These are phyloP conservation scores for Spinibarbus caldwelli DNA, from an alignment of 2,797 vertebrate genomes.

Conservation along the genomic window DNA sequence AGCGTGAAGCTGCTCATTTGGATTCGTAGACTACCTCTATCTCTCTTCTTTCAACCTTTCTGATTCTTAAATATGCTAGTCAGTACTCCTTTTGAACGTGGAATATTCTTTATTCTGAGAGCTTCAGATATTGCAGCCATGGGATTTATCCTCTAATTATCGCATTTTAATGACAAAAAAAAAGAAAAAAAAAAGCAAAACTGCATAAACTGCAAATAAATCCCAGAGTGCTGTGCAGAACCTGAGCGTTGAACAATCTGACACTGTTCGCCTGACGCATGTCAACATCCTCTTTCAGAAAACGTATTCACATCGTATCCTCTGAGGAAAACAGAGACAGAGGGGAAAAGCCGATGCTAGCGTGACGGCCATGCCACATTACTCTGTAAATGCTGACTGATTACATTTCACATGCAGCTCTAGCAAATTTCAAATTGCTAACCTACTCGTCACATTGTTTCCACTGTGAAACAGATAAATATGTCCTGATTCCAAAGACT, in stretches of 20 bases:
- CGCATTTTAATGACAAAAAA: slow-evolving; percentile 42
- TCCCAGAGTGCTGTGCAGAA: slow-evolving; percentile 27
- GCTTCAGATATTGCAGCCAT: slow-evolving; percentile 30
- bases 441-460: slow-evolving; percentile 68
- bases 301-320: slow-evolving; percentile 66
- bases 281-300: slow-evolving; percentile 65
- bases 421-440: slow-evolving; percentile 70
- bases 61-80: slow-evolving; percentile 48
- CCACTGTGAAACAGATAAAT: slow-evolving; percentile 65
- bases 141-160: slow-evolving; percentile 50
- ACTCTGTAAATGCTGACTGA: slow-evolving; percentile 73
- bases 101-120: slow-evolving; percentile 48
- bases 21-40: slow-evolving; percentile 11
- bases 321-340: slow-evolving; percentile 53
- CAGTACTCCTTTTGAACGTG: slow-evolving; percentile 48
- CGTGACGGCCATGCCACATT: slow-evolving; percentile 67
- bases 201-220: slow-evolving; percentile 50
- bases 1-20: background rate
- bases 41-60: slow-evolving; percentile 17
- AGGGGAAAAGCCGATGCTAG: slow-evolving; percentile 50
- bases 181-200: slow-evolving; percentile 40
- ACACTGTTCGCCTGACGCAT: slow-evolving; percentile 59
- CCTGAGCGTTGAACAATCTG: slow-evolving; percentile 56
- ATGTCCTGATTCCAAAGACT: slow-evolving; percentile 59
- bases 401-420: slow-evolving; percentile 72